Percentiles rank a stretch among this genome's conserved stretches.
Evolutionary conservation across 2,113 vertebrate species (phyloP).

Genomic region (Neolamprologus sp.): DNA sequence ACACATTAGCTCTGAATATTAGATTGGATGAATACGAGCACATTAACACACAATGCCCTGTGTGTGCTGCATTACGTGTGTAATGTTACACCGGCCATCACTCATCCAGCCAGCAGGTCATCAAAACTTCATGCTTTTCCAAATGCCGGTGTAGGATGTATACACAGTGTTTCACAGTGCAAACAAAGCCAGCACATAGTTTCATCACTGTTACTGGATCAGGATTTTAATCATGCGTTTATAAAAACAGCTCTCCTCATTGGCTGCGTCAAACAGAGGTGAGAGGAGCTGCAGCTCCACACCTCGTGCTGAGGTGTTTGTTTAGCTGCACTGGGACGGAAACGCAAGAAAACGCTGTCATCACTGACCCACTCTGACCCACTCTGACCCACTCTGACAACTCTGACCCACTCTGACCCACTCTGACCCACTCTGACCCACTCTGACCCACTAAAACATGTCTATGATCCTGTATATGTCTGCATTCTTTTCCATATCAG

Average conservation of each 20-base stretch:
- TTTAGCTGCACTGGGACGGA: too few species aligned
- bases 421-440: too few species aligned
- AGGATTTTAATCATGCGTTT: too few species aligned
- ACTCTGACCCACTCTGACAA: fast-evolving
- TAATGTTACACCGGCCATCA: not conserved
- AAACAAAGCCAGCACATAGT: not conserved
- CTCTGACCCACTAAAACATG: not conserved
- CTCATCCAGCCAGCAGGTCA: not conserved
- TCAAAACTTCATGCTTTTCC: not conserved
- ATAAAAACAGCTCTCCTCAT: too few species aligned
- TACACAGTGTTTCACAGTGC: not conserved
- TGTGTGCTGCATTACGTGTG: not conserved
- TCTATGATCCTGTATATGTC: not conserved
- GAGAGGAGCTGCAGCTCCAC: too few species aligned
- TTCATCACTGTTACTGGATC: too few species aligned
- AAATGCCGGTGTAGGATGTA: not conserved
- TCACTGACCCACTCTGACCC: too few species aligned
- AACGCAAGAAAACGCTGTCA: too few species aligned
- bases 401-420: too few species aligned
- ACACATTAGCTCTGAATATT: not conserved
- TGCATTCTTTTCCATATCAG: not conserved
- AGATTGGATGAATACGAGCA: not conserved
- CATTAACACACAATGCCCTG: not conserved
- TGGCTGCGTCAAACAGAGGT: too few species aligned
- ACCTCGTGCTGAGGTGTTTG: too few species aligned